Conservation (phyloP, 2,888 invertebrate genomes). For the Eristalis arbustorum region DNA sequence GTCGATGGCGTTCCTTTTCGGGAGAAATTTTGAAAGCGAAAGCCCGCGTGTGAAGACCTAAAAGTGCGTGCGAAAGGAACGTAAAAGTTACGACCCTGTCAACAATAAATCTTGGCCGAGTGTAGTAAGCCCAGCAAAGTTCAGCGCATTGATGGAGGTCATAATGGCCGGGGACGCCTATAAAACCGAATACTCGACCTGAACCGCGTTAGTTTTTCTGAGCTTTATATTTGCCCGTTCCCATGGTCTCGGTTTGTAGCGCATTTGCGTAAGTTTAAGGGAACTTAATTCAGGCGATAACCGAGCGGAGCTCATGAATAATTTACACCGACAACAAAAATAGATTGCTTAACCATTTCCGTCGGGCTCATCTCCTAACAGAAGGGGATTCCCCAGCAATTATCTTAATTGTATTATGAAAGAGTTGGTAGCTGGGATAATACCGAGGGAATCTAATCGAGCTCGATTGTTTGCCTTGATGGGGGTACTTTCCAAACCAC, state of each 20-base stretch:
- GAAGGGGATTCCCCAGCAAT: conserved; percentile 1
- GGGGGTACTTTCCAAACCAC: neutral
- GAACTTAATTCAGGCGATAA: conserved; percentile 24
- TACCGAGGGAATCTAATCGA: neutral
- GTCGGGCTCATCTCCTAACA: neutral
- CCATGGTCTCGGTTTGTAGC: neutral
- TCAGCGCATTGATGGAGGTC: conserved; percentile 13
- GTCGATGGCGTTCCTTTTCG: conserved; percentile 2
- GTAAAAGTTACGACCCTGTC: conserved; percentile 36
- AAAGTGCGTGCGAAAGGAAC: conserved; percentile 41
- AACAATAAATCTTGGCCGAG: conserved; percentile 7
- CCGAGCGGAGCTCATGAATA: conserved; percentile 26
- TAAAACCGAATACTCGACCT: conserved; percentile 21
- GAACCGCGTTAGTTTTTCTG: conserved; percentile 22
- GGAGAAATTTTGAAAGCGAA: neutral
- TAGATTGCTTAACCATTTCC: neutral
- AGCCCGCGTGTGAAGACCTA: neutral
- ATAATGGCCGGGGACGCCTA: neutral
- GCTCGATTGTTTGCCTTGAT: neutral
- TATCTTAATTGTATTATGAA: conserved; percentile 19
- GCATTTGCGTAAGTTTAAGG: conserved; percentile 3
- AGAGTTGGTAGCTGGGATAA: conserved; percentile 14
- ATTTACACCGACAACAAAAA: conserved; percentile 20
- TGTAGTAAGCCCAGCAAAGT: neutral
- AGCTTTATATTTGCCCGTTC: neutral